These are phyloP conservation scores for Apis mellifera DNA, from an alignment of 1,140 invertebrate species.

Conservation along the genomic window Amel_HAv3.1 CM009942.2:11486001-11486500, in stretches of 20 bases:
- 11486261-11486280: too few relatives aligned
- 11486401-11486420: constrained; percentile 23
- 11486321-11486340: too few relatives aligned
- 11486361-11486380: constrained; percentile 16
- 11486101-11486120: neutral
- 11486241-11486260: too few relatives aligned
- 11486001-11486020: too few relatives aligned
- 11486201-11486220: neutral
- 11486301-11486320: too few relatives aligned
- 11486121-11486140: constrained; percentile 5
- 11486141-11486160: neutral
- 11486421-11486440: constrained; percentile 1
- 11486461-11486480: constrained; percentile 38
- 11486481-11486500: constrained; percentile 36
- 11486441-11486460: constrained; percentile 54
- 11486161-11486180: neutral
- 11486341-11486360: neutral
- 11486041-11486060: too few relatives aligned
- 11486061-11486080: too few relatives aligned
- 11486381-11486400: constrained; percentile 18
- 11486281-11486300: too few relatives aligned
- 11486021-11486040: too few relatives aligned
- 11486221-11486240: too few relatives aligned
- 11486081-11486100: neutral
- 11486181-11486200: neutral